Evolutionary conservation across 1,140 invertebrate species (phyloP).

Genomic region (Temnothorax nylanderi): DNA sequence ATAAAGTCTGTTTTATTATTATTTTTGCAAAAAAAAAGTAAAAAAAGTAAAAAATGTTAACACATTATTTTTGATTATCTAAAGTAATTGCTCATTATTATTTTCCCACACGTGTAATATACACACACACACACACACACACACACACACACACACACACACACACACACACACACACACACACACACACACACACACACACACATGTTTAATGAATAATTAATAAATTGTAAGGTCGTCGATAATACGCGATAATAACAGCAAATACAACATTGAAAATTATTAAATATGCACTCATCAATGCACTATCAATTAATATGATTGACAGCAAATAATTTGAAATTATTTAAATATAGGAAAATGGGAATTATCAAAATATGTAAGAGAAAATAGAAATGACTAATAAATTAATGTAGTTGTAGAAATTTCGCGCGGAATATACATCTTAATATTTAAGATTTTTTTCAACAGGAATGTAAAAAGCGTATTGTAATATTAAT

Average conservation of each 20-base stretch:
- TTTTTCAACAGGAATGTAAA: not conserved
- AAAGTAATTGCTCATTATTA: not conserved
- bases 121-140: too few species aligned
- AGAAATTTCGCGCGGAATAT: not conserved
- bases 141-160: too few species aligned
- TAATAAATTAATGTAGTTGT: not conserved
- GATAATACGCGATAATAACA: not conserved
- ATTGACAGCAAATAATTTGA: not conserved
- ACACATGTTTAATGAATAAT: not conserved
- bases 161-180: too few species aligned
- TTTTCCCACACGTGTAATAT: not conserved
- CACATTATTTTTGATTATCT: not conserved
- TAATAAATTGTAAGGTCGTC: not conserved
- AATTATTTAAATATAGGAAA: conserved; percentile 4
- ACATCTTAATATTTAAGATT: not conserved
- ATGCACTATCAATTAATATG: not conserved
- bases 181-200: too few species aligned
- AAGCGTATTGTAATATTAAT: conserved; percentile 28
- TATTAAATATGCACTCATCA: not conserved
- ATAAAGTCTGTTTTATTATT: not conserved
- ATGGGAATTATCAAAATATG: not conserved
- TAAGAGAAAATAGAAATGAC: not conserved
- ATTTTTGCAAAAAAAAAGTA: not conserved
- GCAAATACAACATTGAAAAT: not conserved
- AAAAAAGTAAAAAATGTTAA: not conserved